Percentiles rank a stretch among this genome's conserved stretches.
Conservation (phyloP, 2,888 invertebrate species). For the Gari tellinella region DNA sequence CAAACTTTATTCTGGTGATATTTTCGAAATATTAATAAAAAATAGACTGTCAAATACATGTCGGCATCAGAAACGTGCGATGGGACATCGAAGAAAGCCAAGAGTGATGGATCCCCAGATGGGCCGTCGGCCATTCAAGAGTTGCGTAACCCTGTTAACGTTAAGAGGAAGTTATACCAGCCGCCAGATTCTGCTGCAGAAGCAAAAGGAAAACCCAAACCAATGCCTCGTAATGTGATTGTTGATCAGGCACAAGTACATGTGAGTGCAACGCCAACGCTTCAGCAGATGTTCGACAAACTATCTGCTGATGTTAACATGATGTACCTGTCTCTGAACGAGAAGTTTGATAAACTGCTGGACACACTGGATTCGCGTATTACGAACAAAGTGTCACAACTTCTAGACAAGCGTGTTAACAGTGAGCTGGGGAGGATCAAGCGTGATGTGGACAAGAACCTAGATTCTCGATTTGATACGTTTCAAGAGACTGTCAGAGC, state of each 20-base stretch:
- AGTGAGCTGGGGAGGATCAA: not conserved
- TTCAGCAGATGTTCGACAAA: not conserved
- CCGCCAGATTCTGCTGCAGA: not conserved
- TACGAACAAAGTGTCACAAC: conserved; percentile 1
- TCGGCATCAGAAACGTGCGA: too few relatives aligned
- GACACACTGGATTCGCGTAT: not conserved
- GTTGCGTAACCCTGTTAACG: not conserved
- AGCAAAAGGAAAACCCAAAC: not conserved
- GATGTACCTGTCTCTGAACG: not conserved
- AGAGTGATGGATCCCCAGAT: too few relatives aligned
- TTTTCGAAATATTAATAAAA: too few relatives aligned
- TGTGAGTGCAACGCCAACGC: too few relatives aligned
- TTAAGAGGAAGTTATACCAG: not conserved
- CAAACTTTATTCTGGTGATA: too few relatives aligned
- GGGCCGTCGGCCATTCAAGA: too few relatives aligned
- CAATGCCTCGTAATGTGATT: not conserved
- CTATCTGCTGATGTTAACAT: conserved; percentile 1
- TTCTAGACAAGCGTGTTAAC: conserved; percentile 2
- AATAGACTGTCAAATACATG: too few relatives aligned
- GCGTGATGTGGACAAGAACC: not conserved
- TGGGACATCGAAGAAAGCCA: not conserved
- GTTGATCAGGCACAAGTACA: too few relatives aligned
- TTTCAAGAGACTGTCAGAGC: not conserved
- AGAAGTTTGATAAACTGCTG: conserved; percentile 3
- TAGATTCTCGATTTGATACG: not conserved